phyloP scores from a whole-genome alignment of 1,140 invertebrate genomes.

The Heliconius hermathena region DNA sequence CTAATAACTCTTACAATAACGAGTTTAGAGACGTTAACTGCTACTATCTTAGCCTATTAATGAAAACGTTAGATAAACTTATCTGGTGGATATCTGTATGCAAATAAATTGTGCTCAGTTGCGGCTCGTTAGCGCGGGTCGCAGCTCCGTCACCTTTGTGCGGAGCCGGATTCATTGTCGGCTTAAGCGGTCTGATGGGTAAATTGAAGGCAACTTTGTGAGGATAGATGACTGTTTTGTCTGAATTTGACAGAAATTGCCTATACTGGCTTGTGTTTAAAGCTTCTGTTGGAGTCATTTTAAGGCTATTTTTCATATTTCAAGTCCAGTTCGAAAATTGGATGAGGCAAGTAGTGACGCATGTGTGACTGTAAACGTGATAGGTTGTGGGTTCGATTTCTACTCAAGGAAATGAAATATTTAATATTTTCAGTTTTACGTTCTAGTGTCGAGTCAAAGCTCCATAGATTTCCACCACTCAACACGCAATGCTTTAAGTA shows the following conservation, averaged over 20 bases:
- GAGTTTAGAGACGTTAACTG: conserved; percentile 31
- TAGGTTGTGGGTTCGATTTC: too few species aligned
- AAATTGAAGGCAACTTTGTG: conserved; percentile 28
- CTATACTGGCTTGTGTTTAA: neutral
- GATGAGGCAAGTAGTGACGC: too few species aligned
- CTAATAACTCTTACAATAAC: conserved; percentile 36
- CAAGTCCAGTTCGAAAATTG: neutral
- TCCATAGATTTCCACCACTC: too few species aligned
- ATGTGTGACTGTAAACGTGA: too few species aligned
- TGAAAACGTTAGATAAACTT: conserved; percentile 42
- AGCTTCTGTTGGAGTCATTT: neutral
- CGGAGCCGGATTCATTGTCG: conserved; percentile 33
- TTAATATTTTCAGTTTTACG: too few species aligned
- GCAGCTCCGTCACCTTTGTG: conserved; percentile 41
- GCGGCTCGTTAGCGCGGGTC: conserved; percentile 42
- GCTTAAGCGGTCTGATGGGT: conserved; percentile 26
- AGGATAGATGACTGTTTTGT: conserved; percentile 21
- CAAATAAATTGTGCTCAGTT: conserved; percentile 42
- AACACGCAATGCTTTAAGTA: too few species aligned
- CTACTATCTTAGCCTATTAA: conserved; percentile 37
- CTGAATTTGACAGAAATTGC: conserved; percentile 7
- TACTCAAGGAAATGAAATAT: too few species aligned
- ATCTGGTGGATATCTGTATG: conserved; percentile 37
- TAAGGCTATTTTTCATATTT: neutral
- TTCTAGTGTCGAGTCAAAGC: too few species aligned